A percentile compares a stretch with the other conserved stretches of the same genome.
These are phyloP conservation scores for Sycophaga agraensis DNA, from an alignment of 1,140 invertebrate genomes.

Conservation along the genomic window DNA sequence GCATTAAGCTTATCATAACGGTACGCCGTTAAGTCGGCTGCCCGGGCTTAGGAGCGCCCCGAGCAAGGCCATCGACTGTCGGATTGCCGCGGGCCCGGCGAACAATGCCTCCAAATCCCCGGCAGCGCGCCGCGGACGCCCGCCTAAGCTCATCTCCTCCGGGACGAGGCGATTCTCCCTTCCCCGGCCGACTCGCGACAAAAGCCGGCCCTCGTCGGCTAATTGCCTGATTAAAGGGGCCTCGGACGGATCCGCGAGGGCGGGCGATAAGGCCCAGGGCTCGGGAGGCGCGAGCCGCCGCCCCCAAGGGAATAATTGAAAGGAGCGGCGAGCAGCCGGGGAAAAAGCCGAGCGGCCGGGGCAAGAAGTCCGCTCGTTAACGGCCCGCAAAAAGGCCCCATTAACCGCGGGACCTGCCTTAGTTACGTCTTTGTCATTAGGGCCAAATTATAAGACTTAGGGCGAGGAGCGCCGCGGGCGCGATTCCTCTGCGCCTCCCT, in stretches of 20 bases:
- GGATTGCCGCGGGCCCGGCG: conserved; percentile 21
- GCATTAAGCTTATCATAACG: conserved; percentile 55
- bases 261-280: too few relatives aligned
- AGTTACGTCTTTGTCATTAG: conserved; percentile 23
- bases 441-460: conserved; percentile 23
- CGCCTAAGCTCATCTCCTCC: conserved; percentile 21
- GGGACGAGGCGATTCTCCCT: conserved; percentile 12
- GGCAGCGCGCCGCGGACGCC: background rate
- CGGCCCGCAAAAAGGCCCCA: background rate
- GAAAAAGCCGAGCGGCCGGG: background rate
- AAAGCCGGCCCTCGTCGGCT: too few relatives aligned
- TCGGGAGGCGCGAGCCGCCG: too few relatives aligned
- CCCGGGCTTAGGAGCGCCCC: conserved; percentile 8
- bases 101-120: too few relatives aligned
- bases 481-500: too few relatives aligned
- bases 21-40: conserved; percentile 39
- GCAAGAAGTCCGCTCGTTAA: background rate
- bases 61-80: conserved; percentile 29
- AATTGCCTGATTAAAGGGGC: too few relatives aligned
- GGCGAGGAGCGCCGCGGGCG: too few relatives aligned
- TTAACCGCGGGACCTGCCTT: conserved; percentile 17
- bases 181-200: too few relatives aligned
- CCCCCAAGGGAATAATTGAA: too few relatives aligned
- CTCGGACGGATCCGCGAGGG: too few relatives aligned
- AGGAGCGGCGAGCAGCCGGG: too few relatives aligned